Evolutionary conservation across 2,113 vertebrate species (phyloP).

Genomic region (Quiscalus mexicanus): DNA sequence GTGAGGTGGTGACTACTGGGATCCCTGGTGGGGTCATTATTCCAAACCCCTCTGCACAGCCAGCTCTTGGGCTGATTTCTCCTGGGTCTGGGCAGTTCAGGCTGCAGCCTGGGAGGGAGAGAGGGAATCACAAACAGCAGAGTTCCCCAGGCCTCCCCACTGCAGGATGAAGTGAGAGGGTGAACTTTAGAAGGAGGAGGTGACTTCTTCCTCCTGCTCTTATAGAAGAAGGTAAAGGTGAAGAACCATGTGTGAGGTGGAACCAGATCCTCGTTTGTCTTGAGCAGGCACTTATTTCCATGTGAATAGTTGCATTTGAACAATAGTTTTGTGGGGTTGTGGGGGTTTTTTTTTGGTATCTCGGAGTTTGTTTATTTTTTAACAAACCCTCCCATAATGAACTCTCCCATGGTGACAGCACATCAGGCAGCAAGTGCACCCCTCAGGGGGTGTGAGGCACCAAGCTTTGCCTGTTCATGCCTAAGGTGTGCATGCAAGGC

Average conservation of each 20-base stretch:
- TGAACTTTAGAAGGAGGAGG: not conserved
- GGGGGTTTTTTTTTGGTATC: too few relatives aligned
- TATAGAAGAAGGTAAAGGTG: not conserved
- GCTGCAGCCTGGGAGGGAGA: not conserved
- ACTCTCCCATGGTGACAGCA: not conserved
- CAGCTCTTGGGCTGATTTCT: not conserved
- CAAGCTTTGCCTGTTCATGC: constrained; percentile 26
- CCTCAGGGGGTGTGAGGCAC: not conserved
- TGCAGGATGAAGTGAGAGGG: not conserved
- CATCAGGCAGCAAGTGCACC: not conserved
- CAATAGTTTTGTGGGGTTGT: not conserved
- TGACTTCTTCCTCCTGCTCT: not conserved
- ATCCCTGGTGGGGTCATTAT: not conserved
- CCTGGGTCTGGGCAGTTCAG: not conserved
- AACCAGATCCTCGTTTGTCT: not conserved
- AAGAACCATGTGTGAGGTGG: too few relatives aligned
- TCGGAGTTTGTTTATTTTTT: not conserved
- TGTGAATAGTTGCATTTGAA: not conserved
- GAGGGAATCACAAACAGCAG: not conserved
- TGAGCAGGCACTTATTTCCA: not conserved
- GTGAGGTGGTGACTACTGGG: not conserved
- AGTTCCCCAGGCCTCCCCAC: not conserved
- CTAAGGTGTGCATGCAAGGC: not conserved
- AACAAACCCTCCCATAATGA: not conserved
- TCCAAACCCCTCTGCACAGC: not conserved